phyloP scores from a whole-genome alignment of 2,113 vertebrate species.

The Plectropomus leopardus region DNA sequence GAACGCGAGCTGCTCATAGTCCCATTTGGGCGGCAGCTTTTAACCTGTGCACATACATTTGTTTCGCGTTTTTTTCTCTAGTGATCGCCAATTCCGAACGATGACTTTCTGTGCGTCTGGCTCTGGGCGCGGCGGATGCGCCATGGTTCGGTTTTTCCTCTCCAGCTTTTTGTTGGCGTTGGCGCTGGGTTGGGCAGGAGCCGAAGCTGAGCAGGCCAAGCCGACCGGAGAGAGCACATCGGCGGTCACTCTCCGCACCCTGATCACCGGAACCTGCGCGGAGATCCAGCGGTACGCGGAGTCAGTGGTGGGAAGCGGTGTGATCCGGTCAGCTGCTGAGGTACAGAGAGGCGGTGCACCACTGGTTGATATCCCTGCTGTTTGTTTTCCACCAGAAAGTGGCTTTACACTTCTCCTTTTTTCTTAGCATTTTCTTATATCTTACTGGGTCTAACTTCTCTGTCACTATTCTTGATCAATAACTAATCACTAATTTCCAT shows the following conservation, averaged over 20 bases:
- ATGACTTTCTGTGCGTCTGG: constrained; percentile 40
- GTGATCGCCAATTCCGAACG: background rate
- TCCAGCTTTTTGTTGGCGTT: constrained; percentile 42
- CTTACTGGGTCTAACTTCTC: constrained; percentile 48
- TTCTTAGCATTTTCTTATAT: constrained; percentile 35
- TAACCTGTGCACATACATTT: constrained; percentile 8
- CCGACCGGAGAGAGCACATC: constrained; percentile 16
- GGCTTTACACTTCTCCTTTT: background rate
- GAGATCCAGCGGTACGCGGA: constrained; percentile 76
- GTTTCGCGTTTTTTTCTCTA: background rate
- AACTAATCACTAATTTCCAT: constrained; percentile 66
- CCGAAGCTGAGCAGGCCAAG: constrained; percentile 12
- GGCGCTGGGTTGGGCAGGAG: constrained; percentile 35
- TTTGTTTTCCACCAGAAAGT: constrained; percentile 3
- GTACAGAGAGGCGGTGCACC: constrained; percentile 58
- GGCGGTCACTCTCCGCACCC: constrained; percentile 58
- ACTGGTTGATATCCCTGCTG: background rate
- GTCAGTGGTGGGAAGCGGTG: constrained; percentile 77
- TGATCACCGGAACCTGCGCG: constrained; percentile 70
- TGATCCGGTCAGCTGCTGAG: constrained; percentile 76
- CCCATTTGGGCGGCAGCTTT: constrained; percentile 13
- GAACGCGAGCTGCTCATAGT: constrained; percentile 34
- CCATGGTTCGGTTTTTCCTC: constrained; percentile 50
- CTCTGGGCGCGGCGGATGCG: constrained; percentile 39
- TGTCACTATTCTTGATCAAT: constrained; percentile 39